These are phyloP conservation scores for Carollia perspicillata DNA, from an alignment of 2,113 vertebrate genomes.

Conservation along the genomic window DNA sequence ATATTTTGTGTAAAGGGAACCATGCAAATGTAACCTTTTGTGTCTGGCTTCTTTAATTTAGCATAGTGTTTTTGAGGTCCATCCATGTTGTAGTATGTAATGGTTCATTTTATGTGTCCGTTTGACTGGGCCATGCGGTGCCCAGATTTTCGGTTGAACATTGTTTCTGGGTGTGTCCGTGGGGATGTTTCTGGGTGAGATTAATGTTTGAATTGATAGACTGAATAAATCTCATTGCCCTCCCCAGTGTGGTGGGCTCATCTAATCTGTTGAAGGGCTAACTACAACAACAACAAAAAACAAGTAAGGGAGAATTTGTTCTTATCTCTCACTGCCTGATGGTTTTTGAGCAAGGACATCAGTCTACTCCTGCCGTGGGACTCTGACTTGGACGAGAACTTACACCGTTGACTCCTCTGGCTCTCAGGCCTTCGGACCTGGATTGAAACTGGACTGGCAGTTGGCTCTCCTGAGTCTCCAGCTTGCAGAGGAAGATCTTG, in stretches of 20 bases:
- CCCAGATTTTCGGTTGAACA: not conserved
- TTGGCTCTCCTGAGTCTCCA: not conserved
- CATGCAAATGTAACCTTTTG: not conserved
- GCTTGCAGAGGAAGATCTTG: not conserved
- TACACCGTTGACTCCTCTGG: not conserved
- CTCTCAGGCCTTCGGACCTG: not conserved
- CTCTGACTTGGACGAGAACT: not conserved
- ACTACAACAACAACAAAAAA: not conserved
- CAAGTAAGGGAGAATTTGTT: not conserved
- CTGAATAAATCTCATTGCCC: not conserved
- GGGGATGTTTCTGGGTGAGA: not conserved
- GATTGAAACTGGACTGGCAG: not conserved
- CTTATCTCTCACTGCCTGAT: not conserved
- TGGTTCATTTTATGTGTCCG: not conserved
- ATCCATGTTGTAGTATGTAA: not conserved
- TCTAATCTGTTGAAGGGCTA: not conserved
- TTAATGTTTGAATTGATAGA: not conserved
- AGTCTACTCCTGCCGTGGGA: not conserved
- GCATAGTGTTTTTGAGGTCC: not conserved
- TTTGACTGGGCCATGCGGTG: not conserved
- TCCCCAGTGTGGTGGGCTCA: not conserved
- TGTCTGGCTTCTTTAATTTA: not conserved
- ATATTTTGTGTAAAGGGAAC: not conserved
- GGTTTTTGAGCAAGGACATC: not conserved
- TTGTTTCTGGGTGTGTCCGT: not conserved